Base-by-base conservation (phyloP, 2,888 invertebrate species). In the Tupiocoris notatus region DNA sequence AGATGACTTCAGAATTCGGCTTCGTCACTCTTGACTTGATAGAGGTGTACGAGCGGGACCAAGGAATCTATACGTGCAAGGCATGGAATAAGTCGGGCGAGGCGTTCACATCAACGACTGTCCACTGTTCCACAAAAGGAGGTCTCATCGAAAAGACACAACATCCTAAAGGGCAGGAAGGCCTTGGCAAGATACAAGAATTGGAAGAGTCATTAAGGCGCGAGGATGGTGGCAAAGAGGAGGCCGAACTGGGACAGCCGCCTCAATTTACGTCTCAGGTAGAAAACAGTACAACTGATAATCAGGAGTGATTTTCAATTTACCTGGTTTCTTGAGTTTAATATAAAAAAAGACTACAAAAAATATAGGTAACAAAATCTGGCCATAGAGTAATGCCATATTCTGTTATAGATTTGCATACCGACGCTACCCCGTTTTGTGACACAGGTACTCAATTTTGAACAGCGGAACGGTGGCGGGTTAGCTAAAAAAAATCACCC, bases 161-260 rank as follows among this genome's bases (percentile, higher is more conserved):
- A 85, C 96, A 96, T 89, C 96, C 96, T 73, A 95, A 95, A 86
- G 96, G 96, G n/a, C 91, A 93, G 65, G 93, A 94, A 85, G 96
- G 96, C 68, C 86, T 96, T 78, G 94, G 94, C 84, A 93, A 93
- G 82, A 95, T 96, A 81, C 94, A 95, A 85, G 92, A 93, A 82
- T 88, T 96, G 56, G 96, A 96, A 84, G 95, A 95, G 81, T 92
- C 94, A 2, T 86, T 95, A 23, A 89, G 91, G 79, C 88, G 88
- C 82, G 90, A 90, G 79, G 91, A 91, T 76, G 88, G 88, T 23
- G 88, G 88, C 77, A 86, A 88, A 20, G 86, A 89, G 0, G 91
- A 92, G 78, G 88, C 89, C 62, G 94, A 94, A 79, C 90, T 89
- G 79, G 95, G 94, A 9, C 91, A 92, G 83, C 90, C 95, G 76